Evolutionary conservation across 2,888 invertebrate species (phyloP).

Genomic region (Kryphioiulus occultus): DNA sequence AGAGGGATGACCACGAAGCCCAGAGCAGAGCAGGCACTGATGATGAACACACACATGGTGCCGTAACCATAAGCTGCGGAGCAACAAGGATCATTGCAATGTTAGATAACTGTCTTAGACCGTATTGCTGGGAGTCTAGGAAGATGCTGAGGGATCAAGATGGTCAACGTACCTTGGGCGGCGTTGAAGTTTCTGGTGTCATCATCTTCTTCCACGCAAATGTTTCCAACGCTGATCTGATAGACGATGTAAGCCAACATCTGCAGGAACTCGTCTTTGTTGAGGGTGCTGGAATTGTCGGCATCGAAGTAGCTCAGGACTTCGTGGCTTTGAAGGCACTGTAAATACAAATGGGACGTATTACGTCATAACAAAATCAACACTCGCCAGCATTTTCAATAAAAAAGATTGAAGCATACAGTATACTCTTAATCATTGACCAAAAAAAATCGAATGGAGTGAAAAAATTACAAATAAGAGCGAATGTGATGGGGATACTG

Average conservation of each 20-base stretch:
- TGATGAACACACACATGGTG: constrained; percentile 61
- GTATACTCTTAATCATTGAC: too few relatives aligned
- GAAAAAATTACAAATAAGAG: too few relatives aligned
- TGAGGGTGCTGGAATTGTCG: neutral
- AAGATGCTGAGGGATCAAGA: too few relatives aligned
- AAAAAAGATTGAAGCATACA: too few relatives aligned
- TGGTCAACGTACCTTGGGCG: neutral
- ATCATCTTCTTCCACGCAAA: neutral
- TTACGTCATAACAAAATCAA: too few relatives aligned
- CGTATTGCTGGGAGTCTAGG: too few relatives aligned
- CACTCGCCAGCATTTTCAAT: too few relatives aligned
- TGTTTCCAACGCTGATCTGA: neutral
- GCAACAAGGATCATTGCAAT: neutral
- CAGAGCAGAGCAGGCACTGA: constrained; percentile 62
- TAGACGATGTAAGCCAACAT: neutral
- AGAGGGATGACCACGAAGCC: constrained; percentile 61
- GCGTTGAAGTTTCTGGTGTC: neutral
- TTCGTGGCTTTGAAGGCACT: neutral
- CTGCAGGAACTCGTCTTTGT: neutral
- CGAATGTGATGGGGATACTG: too few relatives aligned
- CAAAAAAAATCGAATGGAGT: too few relatives aligned
- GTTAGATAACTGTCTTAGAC: too few relatives aligned
- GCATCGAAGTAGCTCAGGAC: neutral
- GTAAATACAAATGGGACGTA: neutral
- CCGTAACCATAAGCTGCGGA: constrained; percentile 58